phyloP scores from a whole-genome alignment of 2,888 invertebrate genomes.

The Andrena bicolor region DNA sequence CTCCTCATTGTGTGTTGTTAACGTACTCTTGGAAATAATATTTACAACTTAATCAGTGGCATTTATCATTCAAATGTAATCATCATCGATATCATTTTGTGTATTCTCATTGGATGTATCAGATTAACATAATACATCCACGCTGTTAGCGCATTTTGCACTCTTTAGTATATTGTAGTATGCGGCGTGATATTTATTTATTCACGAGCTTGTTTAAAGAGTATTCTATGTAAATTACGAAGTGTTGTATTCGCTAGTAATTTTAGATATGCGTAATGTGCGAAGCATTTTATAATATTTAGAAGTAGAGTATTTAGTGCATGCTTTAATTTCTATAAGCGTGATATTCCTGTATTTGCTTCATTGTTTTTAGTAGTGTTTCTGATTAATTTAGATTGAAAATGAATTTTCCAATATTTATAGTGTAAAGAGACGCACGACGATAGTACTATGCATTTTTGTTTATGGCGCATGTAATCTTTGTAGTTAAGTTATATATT shows the following conservation, averaged over 20 bases:
- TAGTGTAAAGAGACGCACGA: conserved; percentile 2
- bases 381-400: background rate
- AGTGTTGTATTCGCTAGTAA: conserved; percentile 16
- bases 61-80: conserved; percentile 25
- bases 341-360: background rate
- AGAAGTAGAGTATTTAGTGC: conserved; percentile 7
- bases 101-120: conserved; percentile 14
- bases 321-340: conserved; percentile 9
- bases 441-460: background rate
- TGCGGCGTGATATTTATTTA: conserved; percentile 36
- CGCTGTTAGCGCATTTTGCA: conserved; percentile 55
- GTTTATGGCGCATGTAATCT: conserved; percentile 25
- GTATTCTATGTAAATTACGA: conserved; percentile 27
- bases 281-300: conserved; percentile 22
- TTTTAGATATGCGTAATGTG: conserved; percentile 21
- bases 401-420: conserved; percentile 2
- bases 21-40: conserved; percentile 13
- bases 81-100: conserved; percentile 9
- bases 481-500: conserved; percentile 1
- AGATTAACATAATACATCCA: conserved; percentile 58
- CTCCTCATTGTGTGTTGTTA: conserved; percentile 24
- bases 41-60: conserved; percentile 15
- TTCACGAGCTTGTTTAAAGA: conserved; percentile 40
- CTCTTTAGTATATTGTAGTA: conserved; percentile 22
- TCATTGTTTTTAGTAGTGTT: background rate